Evolutionary conservation across 92 coral and sea anemone genomes (phyloP).

Genomic region (Paragorgia papillata): DNA sequence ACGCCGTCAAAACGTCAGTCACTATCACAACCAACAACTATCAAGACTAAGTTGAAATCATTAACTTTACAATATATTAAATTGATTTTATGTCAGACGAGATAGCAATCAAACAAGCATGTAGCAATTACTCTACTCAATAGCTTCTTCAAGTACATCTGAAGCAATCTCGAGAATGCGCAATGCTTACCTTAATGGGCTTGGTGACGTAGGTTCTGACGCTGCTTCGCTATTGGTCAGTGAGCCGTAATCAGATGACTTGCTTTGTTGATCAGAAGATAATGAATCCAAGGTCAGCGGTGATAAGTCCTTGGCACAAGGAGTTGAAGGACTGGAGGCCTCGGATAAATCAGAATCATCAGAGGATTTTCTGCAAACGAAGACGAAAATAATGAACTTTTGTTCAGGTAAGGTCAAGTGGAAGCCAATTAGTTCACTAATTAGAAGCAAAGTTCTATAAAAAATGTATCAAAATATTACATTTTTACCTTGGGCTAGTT

Average conservation of each 20-base stretch:
- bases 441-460: too few species aligned
- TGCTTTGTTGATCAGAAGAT: background rate
- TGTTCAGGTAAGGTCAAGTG: background rate
- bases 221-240: conserved; percentile 31
- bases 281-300: conserved; percentile 18
- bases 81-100: too few species aligned
- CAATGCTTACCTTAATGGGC: background rate
- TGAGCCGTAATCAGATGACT: conserved; percentile 32
- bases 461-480: too few species aligned
- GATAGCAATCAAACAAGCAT: too few species aligned
- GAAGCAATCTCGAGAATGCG: too few species aligned
- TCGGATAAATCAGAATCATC: conserved; percentile 38
- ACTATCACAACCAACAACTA: too few species aligned
- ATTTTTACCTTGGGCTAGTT: conserved; percentile 23
- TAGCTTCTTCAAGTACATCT: too few species aligned
- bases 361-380: conserved; percentile 14
- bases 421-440: too few species aligned
- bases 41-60: too few species aligned
- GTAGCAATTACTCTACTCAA: too few species aligned
- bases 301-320: conserved; percentile 18
- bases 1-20: too few species aligned
- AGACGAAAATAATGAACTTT: background rate
- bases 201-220: conserved; percentile 30
- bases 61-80: too few species aligned
- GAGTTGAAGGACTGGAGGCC: conserved; percentile 26